phyloP scores from a whole-genome alignment of 2,113 vertebrate species.

The Siphamia tubifer region DNA sequence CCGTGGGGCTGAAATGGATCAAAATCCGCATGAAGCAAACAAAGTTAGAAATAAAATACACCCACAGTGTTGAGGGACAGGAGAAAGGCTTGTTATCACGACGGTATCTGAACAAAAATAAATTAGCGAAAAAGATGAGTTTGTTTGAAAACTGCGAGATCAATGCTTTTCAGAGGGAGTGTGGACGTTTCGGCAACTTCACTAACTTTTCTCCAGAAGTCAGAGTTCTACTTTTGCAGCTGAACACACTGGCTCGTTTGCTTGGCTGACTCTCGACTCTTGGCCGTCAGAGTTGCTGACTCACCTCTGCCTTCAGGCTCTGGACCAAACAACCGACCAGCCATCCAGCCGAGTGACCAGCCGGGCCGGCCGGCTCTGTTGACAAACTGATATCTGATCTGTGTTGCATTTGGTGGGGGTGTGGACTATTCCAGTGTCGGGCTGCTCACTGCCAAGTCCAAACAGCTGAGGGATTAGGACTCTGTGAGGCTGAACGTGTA shows the following conservation, averaged over 20 bases:
- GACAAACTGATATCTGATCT: slow-evolving; percentile 71
- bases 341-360: not conserved
- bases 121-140: not conserved
- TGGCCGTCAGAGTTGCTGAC: slow-evolving; percentile 51
- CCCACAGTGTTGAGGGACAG: slow-evolving; percentile 2
- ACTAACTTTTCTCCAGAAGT: slow-evolving; percentile 27
- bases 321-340: slow-evolving; percentile 8
- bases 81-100: slow-evolving; percentile 10
- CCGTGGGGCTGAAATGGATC: slow-evolving; percentile 4
- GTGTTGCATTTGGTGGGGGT: slow-evolving; percentile 37
- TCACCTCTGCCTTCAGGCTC: slow-evolving; percentile 52
- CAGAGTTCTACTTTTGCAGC: slow-evolving; percentile 1
- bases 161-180: not conserved
- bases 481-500: slow-evolving; percentile 31
- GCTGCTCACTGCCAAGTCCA: slow-evolving; percentile 42
- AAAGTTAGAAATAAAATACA: slow-evolving; percentile 2
- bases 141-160: not conserved
- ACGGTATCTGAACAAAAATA: not conserved
- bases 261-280: slow-evolving; percentile 19
- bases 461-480: slow-evolving; percentile 68
- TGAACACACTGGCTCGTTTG: not conserved
- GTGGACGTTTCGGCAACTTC: slow-evolving; percentile 1
- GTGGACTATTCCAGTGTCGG: slow-evolving; percentile 48
- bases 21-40: not conserved
- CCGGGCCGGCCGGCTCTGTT: slow-evolving; percentile 34